Conservation (phyloP, 2,797 vertebrate species). For the Mycteria americana region DNA sequence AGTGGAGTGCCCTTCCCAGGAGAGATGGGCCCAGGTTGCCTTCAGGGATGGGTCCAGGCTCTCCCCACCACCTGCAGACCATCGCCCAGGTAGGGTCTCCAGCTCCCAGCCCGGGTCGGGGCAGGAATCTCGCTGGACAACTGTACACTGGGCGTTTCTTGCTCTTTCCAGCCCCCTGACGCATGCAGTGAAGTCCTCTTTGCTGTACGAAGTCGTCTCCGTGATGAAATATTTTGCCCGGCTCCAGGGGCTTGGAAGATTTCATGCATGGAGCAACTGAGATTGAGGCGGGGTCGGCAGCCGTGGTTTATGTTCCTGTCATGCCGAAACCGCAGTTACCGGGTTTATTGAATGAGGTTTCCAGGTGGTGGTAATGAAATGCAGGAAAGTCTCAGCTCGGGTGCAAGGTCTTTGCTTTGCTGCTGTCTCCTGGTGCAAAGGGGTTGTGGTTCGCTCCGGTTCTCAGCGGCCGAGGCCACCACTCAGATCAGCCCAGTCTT, state of each 20-base stretch:
- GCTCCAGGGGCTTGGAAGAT: neutral
- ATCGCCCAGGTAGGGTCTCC: neutral
- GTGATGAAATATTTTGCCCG: neutral
- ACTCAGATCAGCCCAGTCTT: rapidly evolving
- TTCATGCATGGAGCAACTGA: rapidly evolving
- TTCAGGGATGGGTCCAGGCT: neutral
- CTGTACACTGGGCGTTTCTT: neutral
- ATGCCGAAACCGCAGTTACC: rapidly evolving
- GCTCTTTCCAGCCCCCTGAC: neutral
- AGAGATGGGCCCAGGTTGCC: neutral
- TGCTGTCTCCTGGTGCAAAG: neutral
- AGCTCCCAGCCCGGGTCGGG: neutral
- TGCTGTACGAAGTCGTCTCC: neutral
- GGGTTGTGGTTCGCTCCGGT: neutral
- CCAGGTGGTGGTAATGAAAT: neutral
- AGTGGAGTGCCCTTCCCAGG: neutral
- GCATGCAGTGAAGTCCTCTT: neutral
- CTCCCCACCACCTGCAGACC: neutral
- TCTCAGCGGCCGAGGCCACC: rapidly evolving
- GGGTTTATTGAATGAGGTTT: neutral
- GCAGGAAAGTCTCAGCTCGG: rapidly evolving
- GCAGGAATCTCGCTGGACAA: neutral
- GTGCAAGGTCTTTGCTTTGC: neutral
- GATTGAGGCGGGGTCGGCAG: neutral
- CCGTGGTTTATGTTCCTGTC: neutral